phyloP scores from a whole-genome alignment of 2,797 vertebrate genomes.

The Mus caroli region DNA sequence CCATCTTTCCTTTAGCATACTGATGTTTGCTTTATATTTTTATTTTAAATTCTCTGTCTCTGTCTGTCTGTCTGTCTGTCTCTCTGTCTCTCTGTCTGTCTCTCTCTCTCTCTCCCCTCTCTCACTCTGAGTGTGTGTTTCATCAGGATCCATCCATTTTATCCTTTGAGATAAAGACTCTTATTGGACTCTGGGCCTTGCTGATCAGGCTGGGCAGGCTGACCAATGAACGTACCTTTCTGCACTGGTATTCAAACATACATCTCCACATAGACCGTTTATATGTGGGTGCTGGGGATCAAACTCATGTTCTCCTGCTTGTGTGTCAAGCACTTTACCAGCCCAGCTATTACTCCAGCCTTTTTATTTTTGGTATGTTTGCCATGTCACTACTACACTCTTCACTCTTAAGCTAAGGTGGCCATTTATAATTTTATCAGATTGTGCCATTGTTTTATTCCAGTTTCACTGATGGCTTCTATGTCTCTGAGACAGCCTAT shows the following conservation, averaged over 20 bases:
- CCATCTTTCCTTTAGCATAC: background rate
- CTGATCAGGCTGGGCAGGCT: background rate
- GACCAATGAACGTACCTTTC: too few species aligned
- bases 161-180: background rate
- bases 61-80: background rate
- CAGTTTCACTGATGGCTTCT: background rate
- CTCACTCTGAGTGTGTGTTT: background rate
- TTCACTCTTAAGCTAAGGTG: background rate
- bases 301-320: background rate
- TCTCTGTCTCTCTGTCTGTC: background rate
- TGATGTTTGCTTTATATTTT: background rate
- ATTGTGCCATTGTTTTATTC: background rate
- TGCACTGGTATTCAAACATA: background rate
- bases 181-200: background rate
- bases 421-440: background rate
- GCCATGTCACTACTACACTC: background rate
- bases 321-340: background rate
- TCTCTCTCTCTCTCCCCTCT: background rate
- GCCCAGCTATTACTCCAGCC: background rate
- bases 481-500: background rate
- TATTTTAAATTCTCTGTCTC: background rate
- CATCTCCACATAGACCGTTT: background rate
- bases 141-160: background rate
- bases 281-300: background rate
- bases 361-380: background rate